Percentiles rank a stretch among this genome's conserved stretches.
Evolutionary conservation across 1,140 invertebrate species (phyloP).

Genomic region (Carcinoscorpius rotundicauda): DNA sequence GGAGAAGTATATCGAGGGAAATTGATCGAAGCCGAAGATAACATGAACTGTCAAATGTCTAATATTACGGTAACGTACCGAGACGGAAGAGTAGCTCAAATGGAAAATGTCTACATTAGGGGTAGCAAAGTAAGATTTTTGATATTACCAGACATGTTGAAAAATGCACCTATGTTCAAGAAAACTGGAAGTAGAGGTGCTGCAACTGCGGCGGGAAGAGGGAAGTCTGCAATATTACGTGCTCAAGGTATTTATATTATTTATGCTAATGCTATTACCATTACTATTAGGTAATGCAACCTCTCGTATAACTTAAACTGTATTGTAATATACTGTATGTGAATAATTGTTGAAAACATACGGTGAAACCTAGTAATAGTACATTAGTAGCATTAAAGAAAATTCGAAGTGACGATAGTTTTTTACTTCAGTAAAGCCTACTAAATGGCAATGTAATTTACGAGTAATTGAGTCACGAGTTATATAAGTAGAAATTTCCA

Average conservation of each 20-base stretch:
- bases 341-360: too few species aligned
- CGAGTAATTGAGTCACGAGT: too few species aligned
- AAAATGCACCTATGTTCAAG: constrained; percentile 99
- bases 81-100: constrained; percentile 52
- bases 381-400: too few species aligned
- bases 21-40: constrained; percentile 97
- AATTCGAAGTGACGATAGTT: too few species aligned
- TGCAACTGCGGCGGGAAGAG: constrained; percentile 45
- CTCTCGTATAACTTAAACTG: too few species aligned
- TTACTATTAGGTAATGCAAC: too few species aligned
- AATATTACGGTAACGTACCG: constrained; percentile 76
- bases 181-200: constrained; percentile 44
- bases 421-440: too few species aligned
- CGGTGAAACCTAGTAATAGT: too few species aligned
- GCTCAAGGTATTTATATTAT: constrained; percentile 63
- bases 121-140: constrained; percentile 97
- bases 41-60: constrained; percentile 94
- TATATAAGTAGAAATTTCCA: too few species aligned
- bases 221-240: constrained; percentile 90
- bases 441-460: too few species aligned
- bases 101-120: constrained; percentile 97
- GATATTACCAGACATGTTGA: constrained; percentile 99
- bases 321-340: too few species aligned
- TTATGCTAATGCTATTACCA: too few species aligned
- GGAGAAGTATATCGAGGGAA: constrained; percentile 99